Conservation (phyloP, 2,888 invertebrate species). For the Himalopsyche japonica region DNA sequence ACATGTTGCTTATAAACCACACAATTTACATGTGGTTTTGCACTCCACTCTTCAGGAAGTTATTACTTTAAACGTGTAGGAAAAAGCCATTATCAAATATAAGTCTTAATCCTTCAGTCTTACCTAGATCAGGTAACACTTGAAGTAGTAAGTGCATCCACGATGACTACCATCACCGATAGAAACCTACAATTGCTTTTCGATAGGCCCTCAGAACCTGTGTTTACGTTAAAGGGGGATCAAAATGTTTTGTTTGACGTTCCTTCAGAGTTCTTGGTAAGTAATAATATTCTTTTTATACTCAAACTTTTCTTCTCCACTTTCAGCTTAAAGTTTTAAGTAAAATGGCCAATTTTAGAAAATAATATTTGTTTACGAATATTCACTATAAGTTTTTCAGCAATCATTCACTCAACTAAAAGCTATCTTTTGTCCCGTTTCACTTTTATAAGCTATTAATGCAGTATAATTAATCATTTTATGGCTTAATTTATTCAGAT, state of each 20-base stretch:
- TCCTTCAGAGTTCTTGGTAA: conserved; percentile 58
- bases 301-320: no score
- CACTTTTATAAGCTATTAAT: no score
- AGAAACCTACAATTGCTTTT: conserved; percentile 47
- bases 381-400: no score
- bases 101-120: neutral
- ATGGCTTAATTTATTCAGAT: no score
- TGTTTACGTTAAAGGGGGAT: conserved; percentile 56
- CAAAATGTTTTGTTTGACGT: conserved; percentile 56
- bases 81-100: neutral
- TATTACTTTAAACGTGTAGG: neutral
- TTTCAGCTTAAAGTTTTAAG: no score
- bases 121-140: no score
- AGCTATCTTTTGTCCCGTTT: no score
- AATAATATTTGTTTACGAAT: no score
- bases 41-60: neutral
- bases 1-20: neutral
- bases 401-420: no score
- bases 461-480: no score
- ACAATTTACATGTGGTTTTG: neutral
- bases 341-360: no score
- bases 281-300: conserved; percentile 38
- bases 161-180: neutral
- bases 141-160: no score
- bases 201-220: conserved; percentile 56